Evolutionary conservation across 2,797 vertebrate species (phyloP).

Genomic region (Xerus rutilus): DNA sequence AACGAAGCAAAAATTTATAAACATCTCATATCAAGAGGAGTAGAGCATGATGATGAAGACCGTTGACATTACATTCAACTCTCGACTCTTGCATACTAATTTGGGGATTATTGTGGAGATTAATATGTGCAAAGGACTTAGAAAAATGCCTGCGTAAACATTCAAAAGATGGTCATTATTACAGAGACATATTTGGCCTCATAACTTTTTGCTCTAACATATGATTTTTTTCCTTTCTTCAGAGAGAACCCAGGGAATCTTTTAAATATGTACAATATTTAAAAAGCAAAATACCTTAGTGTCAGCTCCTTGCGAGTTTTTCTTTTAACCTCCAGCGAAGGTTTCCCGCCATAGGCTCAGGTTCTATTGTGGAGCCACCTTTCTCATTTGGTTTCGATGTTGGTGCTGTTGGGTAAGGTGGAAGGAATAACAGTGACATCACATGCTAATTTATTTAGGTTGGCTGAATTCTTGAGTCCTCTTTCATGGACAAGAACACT

Average conservation of each 20-base stretch:
- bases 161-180: neutral
- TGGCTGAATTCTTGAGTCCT: neutral
- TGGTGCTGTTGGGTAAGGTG: too few species aligned
- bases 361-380: neutral
- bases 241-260: neutral
- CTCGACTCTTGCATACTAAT: neutral
- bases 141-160: neutral
- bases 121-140: neutral
- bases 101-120: neutral
- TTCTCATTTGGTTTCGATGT: neutral
- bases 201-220: constrained; percentile 21
- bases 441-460: neutral
- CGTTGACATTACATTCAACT: neutral
- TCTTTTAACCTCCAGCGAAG: neutral
- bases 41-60: neutral
- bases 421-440: neutral
- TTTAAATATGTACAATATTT: neutral
- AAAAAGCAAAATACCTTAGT: neutral
- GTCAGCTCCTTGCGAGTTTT: neutral
- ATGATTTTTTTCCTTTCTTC: neutral
- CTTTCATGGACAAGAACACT: neutral
- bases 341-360: neutral
- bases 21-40: neutral
- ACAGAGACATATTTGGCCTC: neutral
- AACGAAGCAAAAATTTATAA: neutral